These are phyloP conservation scores for Danio kyathit DNA, from an alignment of 2,797 vertebrate species.

Conservation along the genomic window DNA sequence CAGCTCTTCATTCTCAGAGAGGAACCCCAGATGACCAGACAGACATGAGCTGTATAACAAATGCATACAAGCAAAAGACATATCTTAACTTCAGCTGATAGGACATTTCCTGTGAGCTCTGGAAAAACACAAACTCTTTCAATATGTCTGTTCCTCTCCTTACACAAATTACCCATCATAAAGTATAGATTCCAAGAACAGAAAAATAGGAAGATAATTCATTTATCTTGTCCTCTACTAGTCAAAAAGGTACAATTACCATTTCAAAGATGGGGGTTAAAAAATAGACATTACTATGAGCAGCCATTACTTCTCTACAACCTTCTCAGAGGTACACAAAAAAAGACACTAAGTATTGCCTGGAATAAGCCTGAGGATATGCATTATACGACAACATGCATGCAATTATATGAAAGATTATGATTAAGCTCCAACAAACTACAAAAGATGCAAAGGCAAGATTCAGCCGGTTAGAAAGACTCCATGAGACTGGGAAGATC, in stretches of 20 bases:
- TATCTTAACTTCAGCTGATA: background rate
- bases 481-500: background rate
- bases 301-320: background rate
- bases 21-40: background rate
- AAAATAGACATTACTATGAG: background rate
- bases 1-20: background rate
- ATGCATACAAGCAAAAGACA: background rate
- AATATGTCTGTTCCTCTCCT: constrained; percentile 10
- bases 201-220: background rate
- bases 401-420: constrained; percentile 8
- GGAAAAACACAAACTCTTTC: background rate
- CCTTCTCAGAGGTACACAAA: background rate
- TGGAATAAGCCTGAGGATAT: background rate
- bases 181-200: background rate
- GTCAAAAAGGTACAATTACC: constrained; percentile 1
- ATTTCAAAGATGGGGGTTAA: background rate
- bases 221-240: constrained; percentile 8
- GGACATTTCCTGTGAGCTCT: constrained; percentile 18
- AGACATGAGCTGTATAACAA: background rate
- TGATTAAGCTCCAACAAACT: background rate
- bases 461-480: background rate
- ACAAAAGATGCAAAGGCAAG: constrained; percentile 16
- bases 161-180: background rate
- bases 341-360: background rate
- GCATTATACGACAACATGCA: constrained; percentile 7